These are phyloP conservation scores for Cyphomyrus discorhynchus DNA, from an alignment of 2,113 vertebrate genomes.

Conservation along the genomic window DNA sequence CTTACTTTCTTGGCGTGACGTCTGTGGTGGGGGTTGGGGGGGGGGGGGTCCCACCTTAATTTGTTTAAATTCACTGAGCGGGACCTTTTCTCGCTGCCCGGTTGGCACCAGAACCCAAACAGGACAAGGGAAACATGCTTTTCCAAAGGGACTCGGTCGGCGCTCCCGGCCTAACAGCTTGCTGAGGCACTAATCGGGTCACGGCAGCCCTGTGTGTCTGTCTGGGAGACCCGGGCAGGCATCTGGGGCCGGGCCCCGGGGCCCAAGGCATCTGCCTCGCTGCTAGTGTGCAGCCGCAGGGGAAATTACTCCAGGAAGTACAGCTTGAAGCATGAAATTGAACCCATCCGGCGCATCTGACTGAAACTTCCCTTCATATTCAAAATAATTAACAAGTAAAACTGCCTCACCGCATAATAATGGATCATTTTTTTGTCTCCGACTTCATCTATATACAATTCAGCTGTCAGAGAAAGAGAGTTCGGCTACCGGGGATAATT, in stretches of 20 bases:
- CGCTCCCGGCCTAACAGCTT: not conserved
- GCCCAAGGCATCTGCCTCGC: constrained; percentile 3
- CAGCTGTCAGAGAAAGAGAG: constrained; percentile 5
- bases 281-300: constrained; percentile 44
- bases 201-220: not conserved
- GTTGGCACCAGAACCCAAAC: not conserved
- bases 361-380: constrained; percentile 53
- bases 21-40: not conserved
- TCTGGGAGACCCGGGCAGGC: constrained; percentile 1
- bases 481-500: not conserved
- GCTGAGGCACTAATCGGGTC: constrained; percentile 25
- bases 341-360: constrained; percentile 54
- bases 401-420: constrained; percentile 35
- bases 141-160: constrained; percentile 28
- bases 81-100: constrained; percentile 15
- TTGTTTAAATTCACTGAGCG: not conserved
- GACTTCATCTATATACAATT: constrained; percentile 3
- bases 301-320: constrained; percentile 58
- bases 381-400: constrained; percentile 58
- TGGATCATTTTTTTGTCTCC: constrained; percentile 37
- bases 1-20: not conserved
- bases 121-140: constrained; percentile 15
- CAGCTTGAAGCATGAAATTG: constrained; percentile 70
- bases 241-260: constrained; percentile 1
- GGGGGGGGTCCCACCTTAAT: not conserved